Evolutionary conservation across 2,113 vertebrate genomes (phyloP).

Genomic region (Stigmatopora argus): DNA sequence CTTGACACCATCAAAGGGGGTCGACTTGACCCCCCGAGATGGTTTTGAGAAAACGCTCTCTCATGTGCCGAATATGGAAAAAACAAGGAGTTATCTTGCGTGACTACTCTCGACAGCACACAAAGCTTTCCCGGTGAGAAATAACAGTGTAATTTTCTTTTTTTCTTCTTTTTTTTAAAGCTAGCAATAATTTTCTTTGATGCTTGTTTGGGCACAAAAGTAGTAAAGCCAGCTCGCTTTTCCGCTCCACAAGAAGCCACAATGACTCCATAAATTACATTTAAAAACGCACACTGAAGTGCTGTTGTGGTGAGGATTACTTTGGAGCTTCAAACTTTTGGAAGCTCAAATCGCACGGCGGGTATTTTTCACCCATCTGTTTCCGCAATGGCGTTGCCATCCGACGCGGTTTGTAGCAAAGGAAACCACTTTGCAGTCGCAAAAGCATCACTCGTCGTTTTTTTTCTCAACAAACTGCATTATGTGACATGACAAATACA

Average conservation of each 20-base stretch:
- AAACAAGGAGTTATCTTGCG: background rate
- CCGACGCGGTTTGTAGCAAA: background rate
- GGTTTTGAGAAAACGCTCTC: conserved; percentile 45
- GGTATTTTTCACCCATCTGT: background rate
- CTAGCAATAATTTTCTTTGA: background rate
- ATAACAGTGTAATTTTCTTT: background rate
- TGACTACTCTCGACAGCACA: background rate
- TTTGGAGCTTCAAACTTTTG: background rate
- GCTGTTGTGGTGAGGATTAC: conserved; percentile 6
- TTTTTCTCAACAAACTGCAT: background rate
- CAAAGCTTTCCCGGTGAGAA: background rate
- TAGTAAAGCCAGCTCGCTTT: background rate
- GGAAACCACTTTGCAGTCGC: background rate
- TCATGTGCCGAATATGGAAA: conserved; percentile 21
- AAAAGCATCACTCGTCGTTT: background rate
- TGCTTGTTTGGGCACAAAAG: background rate
- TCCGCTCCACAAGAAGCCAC: background rate
- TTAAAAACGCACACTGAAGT: conserved; percentile 9
- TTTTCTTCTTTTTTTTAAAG: conserved; percentile 1
- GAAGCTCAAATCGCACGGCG: background rate
- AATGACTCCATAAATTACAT: conserved; percentile 4
- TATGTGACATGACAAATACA: background rate
- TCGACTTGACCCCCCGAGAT: conserved; percentile 52
- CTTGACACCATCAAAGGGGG: conserved; percentile 59
- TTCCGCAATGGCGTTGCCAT: background rate